Base-by-base conservation (phyloP, 2,113 vertebrate genomes). In the Hippocampus barbouri region DNA sequence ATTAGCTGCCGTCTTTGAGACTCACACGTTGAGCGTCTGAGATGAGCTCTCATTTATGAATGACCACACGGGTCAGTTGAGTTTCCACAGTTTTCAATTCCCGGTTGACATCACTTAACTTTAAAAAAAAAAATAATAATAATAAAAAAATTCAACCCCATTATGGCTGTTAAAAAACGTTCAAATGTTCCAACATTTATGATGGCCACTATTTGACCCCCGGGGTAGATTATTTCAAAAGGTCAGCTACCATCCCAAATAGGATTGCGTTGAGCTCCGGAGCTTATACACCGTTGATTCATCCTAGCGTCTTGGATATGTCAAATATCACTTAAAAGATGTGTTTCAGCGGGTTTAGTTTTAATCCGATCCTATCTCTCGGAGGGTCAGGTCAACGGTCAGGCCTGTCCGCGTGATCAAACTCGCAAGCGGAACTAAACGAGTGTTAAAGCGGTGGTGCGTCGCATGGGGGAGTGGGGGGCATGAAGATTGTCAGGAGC, bases 361-460 rank as follows among this genome's bases (percentile, higher is more conserved):
- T 61, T 61, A 61, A 61, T 61, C 59, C 11, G 15, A 60, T 34
- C 59, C 59, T 16, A 61, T 61, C 59, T 34, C 6, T 61, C 8
- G 59, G 27, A 61, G 27, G 59, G 59, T 66, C 41, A 74, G 77
- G 81, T 79, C 73, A 80, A 72, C 21, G 79, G 79, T 82, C 73
- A 74, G 40, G 68, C 65, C 51, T 14, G 9, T 78, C 47, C 65
- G 53, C 27, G 34, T 68, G 69, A 81, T 86, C 84, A 82, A 76
- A 79, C 66, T 23, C 53, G 5, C 79, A 49, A 61, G 65, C 51
- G 77, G 72, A 64, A 38, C 68, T 61, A 70, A 72, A 82, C 63
- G 51, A 75, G 69, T 74, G 53, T 78, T 79, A 84, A 82, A 75
- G 73, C 67, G 73, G 54, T 67, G 15, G 14, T 63, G 41, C 73